Base-by-base conservation (phyloP, 2,113 vertebrate genomes). In the Brienomyrus brachyistius region DNA sequence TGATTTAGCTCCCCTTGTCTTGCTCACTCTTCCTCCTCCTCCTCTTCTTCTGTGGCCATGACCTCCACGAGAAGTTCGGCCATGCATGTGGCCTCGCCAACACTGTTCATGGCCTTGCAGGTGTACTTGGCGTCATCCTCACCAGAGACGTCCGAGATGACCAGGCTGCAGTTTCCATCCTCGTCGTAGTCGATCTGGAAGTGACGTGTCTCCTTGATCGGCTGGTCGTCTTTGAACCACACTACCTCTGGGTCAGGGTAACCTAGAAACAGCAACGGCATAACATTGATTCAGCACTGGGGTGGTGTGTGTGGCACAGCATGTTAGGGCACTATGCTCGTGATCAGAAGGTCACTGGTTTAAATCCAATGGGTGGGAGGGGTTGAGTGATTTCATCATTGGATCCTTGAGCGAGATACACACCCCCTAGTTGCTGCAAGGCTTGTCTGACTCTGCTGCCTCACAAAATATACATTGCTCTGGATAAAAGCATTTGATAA, bases 101-200 rank as follows among this genome's bases (percentile, higher is more conserved):
- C 95, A 90, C 96, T 98, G 96, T 99, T 99, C 90, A 98, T 96
- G 5, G 98, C 98, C 95, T 99, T 99, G 96, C 99, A 99, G 87
- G 97, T 98, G 94, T 99, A 99, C 93, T 98, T 99, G 93, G 98
- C 97, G 40, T 99, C 98, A 31, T 99, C 98, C 17, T 99, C 97
- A 1, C 97, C 97, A 15, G 96, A 97, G 5, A 99, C 98, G 89
- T 99, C 98, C 56, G 98, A 97, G 93, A 99, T 98, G 91, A 97
- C 97, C 91, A 99, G 96, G 91, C 97, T 98, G 96, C 98, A 99
- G 95, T 99, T 99, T 43, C 98, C 98, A 0, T 99, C 98, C 83
- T 99, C 98, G 0, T 99, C 98, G 15, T 99, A 99, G 95, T 99
- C 98, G 66, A 99, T 99, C 96, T 99, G 98, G 94, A 98, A 98